These are phyloP conservation scores for Belgica antarctica DNA, from an alignment of 2,888 invertebrate genomes.

Conservation along the genomic window DNA sequence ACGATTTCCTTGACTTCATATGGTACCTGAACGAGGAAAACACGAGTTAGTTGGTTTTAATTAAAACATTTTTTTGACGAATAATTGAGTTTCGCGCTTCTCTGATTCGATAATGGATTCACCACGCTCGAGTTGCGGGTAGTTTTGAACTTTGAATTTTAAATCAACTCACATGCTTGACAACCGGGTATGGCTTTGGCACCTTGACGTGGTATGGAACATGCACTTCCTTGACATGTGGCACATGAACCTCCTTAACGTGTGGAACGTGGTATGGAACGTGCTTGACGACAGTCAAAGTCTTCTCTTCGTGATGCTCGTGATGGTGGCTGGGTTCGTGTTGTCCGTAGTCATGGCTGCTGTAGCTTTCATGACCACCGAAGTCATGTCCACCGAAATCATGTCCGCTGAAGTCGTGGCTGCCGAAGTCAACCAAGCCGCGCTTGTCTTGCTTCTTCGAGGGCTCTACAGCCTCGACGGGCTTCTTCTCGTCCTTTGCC, in stretches of 20 bases:
- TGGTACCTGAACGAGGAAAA: constrained; percentile 54
- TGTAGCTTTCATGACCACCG: constrained; percentile 53
- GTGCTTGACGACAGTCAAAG: constrained; percentile 71
- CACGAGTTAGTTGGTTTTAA: not conserved
- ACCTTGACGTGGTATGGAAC: constrained; percentile 57
- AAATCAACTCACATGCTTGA: constrained; percentile 56
- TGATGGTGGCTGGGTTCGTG: constrained; percentile 46
- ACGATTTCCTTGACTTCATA: constrained; percentile 75
- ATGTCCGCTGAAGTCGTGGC: constrained; percentile 59
- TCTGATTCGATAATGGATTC: constrained; percentile 25
- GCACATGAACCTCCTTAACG: constrained; percentile 62
- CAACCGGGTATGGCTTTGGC: constrained; percentile 64
- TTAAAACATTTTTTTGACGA: not conserved
- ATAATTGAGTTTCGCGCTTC: too few relatives aligned
- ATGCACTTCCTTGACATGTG: constrained; percentile 38
- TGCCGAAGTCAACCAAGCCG: constrained; percentile 62
- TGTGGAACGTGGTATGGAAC: constrained; percentile 70
- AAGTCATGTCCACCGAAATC: constrained; percentile 60
- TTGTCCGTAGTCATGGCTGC: constrained; percentile 34
- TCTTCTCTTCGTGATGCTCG: constrained; percentile 62
- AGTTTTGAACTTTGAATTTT: not conserved
- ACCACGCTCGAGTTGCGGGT: too few relatives aligned
- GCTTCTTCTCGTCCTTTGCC: constrained; percentile 33
- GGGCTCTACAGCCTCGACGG: constrained; percentile 52
- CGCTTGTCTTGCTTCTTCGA: constrained; percentile 72